Conservation (phyloP, 2,797 vertebrate species). For the Distichodus sexfasciatus region DNA sequence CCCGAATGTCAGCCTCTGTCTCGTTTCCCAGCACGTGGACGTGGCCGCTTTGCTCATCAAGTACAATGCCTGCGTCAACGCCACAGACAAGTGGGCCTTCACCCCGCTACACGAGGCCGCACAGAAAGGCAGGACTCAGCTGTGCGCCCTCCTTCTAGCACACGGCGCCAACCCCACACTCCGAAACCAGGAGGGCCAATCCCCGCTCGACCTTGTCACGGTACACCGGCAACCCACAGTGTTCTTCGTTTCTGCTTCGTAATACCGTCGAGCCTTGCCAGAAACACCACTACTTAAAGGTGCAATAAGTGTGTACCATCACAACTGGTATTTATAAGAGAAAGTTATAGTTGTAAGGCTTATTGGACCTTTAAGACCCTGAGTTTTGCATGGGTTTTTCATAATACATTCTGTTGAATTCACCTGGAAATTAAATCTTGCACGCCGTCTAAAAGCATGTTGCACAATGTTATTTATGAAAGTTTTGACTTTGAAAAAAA, state of each 20-base stretch:
- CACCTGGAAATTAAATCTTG: too few relatives aligned
- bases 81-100: slow-evolving; percentile 82
- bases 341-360: too few relatives aligned
- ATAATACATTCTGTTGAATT: too few relatives aligned
- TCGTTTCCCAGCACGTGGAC: slow-evolving; percentile 82
- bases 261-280: neutral
- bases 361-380: too few relatives aligned
- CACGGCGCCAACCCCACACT: slow-evolving; percentile 79
- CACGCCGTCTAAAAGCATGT: slow-evolving; percentile 1
- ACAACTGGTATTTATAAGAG: too few relatives aligned
- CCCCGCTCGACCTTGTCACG: slow-evolving; percentile 77
- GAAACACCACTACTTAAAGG: neutral
- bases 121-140: slow-evolving; percentile 79
- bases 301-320: neutral
- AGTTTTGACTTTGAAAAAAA: too few relatives aligned
- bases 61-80: slow-evolving; percentile 79
- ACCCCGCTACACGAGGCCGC: slow-evolving; percentile 79
- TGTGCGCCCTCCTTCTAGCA: slow-evolving; percentile 76
- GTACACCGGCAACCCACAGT: slow-evolving; percentile 53
- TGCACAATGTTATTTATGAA: neutral
- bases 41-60: slow-evolving; percentile 79
- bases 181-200: slow-evolving; percentile 81
- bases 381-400: neutral
- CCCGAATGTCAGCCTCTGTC: neutral
- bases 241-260: neutral